These are phyloP conservation scores for Pseudachorutes palmiensis DNA, from an alignment of 1,140 invertebrate genomes.

Conservation along the genomic window DNA sequence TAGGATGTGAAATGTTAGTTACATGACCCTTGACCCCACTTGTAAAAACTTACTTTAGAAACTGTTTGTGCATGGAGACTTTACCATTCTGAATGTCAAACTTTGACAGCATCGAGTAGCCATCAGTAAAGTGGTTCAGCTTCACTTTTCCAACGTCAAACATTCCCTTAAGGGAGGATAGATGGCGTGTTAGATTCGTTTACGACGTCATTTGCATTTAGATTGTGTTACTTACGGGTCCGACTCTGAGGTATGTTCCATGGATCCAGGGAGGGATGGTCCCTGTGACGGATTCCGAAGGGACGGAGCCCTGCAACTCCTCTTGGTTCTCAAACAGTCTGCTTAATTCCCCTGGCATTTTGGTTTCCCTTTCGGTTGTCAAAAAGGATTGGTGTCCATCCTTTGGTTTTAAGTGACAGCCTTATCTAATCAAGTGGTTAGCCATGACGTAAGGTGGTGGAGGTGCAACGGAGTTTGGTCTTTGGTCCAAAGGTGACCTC, in stretches of 20 bases:
- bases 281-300: background rate
- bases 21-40: no score
- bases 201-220: no score
- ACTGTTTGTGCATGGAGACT: conserved; percentile 38
- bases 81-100: conserved; percentile 41
- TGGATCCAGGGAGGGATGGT: conserved; percentile 22
- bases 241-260: conserved; percentile 21
- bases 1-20: no score
- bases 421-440: no score
- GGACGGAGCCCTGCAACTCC: background rate
- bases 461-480: no score
- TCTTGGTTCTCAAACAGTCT: conserved; percentile 1
- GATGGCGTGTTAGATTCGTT: background rate
- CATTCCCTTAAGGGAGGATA: conserved; percentile 34
- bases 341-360: background rate
- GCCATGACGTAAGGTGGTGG: no score
- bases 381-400: no score
- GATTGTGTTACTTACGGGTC: conserved; percentile 1
- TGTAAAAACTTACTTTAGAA: no score
- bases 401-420: no score
- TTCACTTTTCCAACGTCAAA: conserved; percentile 45
- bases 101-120: conserved; percentile 42
- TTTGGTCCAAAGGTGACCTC: no score
- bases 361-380: no score
- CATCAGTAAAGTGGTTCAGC: conserved; percentile 46